phyloP scores from a whole-genome alignment of 1,140 invertebrate genomes.

The Dryas iulia region DNA sequence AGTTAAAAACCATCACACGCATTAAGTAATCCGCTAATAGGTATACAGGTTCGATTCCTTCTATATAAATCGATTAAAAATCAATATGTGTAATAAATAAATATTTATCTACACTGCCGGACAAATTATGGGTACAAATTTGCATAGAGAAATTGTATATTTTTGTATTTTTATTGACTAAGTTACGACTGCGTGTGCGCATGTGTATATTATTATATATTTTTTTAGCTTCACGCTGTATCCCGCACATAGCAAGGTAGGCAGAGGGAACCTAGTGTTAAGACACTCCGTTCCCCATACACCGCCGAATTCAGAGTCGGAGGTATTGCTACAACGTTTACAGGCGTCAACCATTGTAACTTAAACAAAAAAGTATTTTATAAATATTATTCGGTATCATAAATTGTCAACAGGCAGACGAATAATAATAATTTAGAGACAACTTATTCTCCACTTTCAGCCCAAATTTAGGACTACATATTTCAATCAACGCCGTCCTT shows the following conservation, averaged over 20 bases:
- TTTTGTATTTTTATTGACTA: not conserved
- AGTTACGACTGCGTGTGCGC: not conserved
- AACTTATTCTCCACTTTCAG: too few relatives aligned
- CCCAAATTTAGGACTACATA: too few relatives aligned
- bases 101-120: not conserved
- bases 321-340: too few relatives aligned
- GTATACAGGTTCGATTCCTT: not conserved
- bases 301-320: too few relatives aligned
- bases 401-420: too few relatives aligned
- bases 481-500: too few relatives aligned
- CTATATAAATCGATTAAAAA: not conserved
- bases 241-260: too few relatives aligned
- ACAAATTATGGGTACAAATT: not conserved
- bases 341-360: too few relatives aligned
- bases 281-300: not conserved
- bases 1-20: not conserved
- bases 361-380: too few relatives aligned
- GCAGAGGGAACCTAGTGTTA: not conserved
- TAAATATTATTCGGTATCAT: too few relatives aligned
- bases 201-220: not conserved
- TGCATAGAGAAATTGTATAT: not conserved
- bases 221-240: not conserved
- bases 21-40: not conserved
- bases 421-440: too few relatives aligned
- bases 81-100: constrained; percentile 1